These are phyloP conservation scores for Limnephilus rhombicus DNA, from an alignment of 2,888 invertebrate genomes.

Conservation along the genomic window DNA sequence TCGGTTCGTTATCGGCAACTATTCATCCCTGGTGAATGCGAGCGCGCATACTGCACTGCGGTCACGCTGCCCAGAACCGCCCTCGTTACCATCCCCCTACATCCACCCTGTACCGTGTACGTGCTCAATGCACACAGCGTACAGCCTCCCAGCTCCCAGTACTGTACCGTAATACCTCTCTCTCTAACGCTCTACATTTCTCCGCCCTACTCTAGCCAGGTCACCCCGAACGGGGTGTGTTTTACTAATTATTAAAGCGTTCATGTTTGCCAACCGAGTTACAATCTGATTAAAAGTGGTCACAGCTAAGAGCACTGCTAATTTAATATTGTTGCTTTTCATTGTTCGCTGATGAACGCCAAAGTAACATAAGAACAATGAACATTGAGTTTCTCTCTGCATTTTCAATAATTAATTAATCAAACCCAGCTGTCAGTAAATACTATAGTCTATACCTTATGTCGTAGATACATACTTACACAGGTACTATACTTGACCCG, in stretches of 20 bases:
- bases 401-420: background rate
- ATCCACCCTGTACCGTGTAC: background rate
- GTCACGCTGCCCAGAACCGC: background rate
- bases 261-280: background rate
- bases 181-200: background rate
- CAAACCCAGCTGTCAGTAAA: background rate
- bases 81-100: background rate
- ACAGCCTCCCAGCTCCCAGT: background rate
- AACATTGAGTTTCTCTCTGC: background rate
- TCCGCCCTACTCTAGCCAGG: background rate
- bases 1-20: background rate
- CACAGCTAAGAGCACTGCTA: background rate
- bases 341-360: background rate
- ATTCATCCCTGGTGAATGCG: background rate
- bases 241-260: background rate
- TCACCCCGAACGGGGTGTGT: background rate
- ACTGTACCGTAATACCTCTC: background rate
- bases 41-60: conserved; percentile 9
- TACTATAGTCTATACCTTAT: too few relatives aligned
- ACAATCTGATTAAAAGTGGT: background rate
- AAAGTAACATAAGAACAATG: background rate
- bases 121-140: background rate
- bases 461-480: background rate
- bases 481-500: background rate
- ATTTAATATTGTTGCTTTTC: background rate